Percentiles rank a stretch among this genome's conserved stretches.
Evolutionary conservation across 2,888 invertebrate species (phyloP).

Genomic region (Pocota personata): DNA sequence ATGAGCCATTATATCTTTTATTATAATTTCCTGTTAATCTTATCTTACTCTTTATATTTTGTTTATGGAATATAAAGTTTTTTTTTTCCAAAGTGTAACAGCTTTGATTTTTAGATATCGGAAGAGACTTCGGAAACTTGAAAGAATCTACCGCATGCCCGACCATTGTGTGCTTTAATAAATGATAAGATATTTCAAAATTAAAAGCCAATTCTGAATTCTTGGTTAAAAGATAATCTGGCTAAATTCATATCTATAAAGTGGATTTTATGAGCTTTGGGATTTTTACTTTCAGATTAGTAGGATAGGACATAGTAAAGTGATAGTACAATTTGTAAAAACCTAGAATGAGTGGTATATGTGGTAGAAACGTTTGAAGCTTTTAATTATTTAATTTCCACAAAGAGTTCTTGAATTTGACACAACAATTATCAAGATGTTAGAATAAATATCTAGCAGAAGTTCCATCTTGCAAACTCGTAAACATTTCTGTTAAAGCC

Average conservation of each 20-base stretch:
- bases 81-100: constrained; percentile 2
- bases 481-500: no score
- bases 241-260: neutral
- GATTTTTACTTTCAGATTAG: neutral
- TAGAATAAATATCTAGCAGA: no score
- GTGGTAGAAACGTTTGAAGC: no score
- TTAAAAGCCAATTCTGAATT: neutral
- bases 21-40: constrained; percentile 31
- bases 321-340: neutral
- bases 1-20: constrained; percentile 16
- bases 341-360: no score
- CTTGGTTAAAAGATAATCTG: neutral
- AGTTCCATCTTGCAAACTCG: no score
- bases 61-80: constrained; percentile 17
- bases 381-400: no score
- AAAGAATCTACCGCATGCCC: neutral
- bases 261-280: neutral
- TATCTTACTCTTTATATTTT: constrained; percentile 18
- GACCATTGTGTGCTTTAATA: neutral
- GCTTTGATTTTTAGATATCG: neutral
- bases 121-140: neutral
- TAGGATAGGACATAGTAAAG: neutral
- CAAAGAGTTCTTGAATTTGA: no score
- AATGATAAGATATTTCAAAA: neutral
- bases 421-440: no score